These are phyloP conservation scores for Anastrepha ludens DNA, from an alignment of 1,140 invertebrate genomes.

Conservation along the genomic window DNA sequence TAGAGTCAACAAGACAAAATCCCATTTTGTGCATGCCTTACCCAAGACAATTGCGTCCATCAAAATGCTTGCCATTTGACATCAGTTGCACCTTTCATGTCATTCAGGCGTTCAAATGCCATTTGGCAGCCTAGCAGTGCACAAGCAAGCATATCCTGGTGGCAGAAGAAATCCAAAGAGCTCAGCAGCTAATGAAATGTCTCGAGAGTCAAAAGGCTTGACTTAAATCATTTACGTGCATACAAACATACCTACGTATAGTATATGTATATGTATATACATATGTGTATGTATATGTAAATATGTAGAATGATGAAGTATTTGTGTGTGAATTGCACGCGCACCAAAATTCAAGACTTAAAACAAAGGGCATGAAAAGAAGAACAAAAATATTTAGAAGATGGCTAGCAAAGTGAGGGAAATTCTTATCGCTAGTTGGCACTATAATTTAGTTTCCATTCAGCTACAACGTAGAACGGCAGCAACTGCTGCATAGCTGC, in stretches of 20 bases:
- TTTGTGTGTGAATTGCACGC: neutral
- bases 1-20: conserved; percentile 25
- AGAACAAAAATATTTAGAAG: neutral
- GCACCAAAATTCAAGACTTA: conserved; percentile 16
- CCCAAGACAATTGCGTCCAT: conserved; percentile 46
- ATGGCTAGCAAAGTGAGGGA: neutral
- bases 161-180: neutral
- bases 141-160: conserved; percentile 17
- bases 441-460: conserved; percentile 22
- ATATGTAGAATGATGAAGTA: neutral
- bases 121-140: conserved; percentile 35
- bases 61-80: conserved; percentile 43
- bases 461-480: neutral
- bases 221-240: neutral
- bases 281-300: neutral
- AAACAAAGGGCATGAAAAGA: conserved; percentile 6
- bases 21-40: neutral
- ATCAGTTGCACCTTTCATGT: conserved; percentile 45
- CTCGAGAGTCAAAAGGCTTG: conserved; percentile 10
- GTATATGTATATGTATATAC: neutral
- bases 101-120: conserved; percentile 49
- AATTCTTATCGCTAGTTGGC: conserved; percentile 49
- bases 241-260: neutral
- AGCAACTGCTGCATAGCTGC: neutral
- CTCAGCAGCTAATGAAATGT: conserved; percentile 49